phyloP scores from a whole-genome alignment of 2,113 vertebrate species.

The Delphinus delphis region DNA sequence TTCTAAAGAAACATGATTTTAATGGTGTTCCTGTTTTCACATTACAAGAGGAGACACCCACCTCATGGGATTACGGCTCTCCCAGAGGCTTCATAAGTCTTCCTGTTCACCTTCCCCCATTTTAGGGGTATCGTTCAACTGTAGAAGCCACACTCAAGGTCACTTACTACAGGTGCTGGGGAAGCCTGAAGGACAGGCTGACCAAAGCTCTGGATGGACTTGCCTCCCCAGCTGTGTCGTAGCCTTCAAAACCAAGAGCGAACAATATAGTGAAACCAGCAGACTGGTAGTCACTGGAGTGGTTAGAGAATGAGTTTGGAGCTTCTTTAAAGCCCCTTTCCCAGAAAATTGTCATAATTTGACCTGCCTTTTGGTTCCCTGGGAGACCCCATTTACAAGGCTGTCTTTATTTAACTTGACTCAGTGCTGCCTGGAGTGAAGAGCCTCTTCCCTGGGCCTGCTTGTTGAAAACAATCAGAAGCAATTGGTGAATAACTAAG shows the following conservation, averaged over 20 bases:
- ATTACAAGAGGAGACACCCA: neutral
- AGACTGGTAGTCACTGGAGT: neutral
- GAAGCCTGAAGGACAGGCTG: neutral
- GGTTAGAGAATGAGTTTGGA: neutral
- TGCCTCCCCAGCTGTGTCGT: neutral
- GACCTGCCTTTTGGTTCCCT: neutral
- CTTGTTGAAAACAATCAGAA: neutral
- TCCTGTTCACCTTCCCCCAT: no score
- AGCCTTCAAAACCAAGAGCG: neutral
- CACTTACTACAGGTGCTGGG: neutral
- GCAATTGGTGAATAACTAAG: neutral
- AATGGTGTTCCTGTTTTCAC: neutral
- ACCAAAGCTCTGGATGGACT: neutral
- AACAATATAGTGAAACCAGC: neutral
- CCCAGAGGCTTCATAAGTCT: neutral
- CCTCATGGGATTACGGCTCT: neutral
- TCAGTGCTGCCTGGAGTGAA: neutral
- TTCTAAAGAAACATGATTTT: neutral
- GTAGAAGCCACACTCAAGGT: neutral
- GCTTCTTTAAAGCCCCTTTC: neutral
- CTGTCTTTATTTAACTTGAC: neutral
- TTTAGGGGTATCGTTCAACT: neutral
- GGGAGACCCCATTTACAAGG: neutral
- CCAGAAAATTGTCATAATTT: neutral
- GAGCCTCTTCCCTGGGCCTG: neutral